These are phyloP conservation scores for Prunella strophiata DNA, from an alignment of 2,797 vertebrate genomes.

Conservation along the genomic window DNA sequence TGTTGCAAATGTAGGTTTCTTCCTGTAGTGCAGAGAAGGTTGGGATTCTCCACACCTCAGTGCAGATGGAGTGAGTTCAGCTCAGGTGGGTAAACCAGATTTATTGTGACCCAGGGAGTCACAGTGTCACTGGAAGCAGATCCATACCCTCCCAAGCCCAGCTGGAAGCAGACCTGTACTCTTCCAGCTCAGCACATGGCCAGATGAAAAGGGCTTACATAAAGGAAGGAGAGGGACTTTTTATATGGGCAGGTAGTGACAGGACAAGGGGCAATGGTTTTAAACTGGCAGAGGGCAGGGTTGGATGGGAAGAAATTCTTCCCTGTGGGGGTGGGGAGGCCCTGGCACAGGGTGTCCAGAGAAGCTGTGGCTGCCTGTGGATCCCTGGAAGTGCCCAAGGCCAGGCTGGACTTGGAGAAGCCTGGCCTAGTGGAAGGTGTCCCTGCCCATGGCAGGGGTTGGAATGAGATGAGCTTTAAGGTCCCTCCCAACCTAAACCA, in stretches of 20 bases:
- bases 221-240: neutral
- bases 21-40: neutral
- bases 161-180: neutral
- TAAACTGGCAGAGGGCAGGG: neutral
- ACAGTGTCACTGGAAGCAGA: neutral
- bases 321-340: neutral
- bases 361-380: neutral
- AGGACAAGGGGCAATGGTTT: neutral
- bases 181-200: neutral
- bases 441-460: neutral
- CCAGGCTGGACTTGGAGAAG: neutral
- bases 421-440: neutral
- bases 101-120: neutral
- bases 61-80: neutral
- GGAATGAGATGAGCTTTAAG: neutral
- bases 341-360: neutral
- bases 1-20: neutral
- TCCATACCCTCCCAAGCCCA: neutral
- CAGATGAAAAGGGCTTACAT: neutral
- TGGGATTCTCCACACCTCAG: neutral
- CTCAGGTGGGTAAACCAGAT: neutral
- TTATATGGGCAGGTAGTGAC: neutral
- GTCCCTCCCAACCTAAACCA: neutral
- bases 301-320: neutral
- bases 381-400: neutral